phyloP scores from a whole-genome alignment of 2,113 vertebrate species.

The Choloepus hoffmanni region DNA sequence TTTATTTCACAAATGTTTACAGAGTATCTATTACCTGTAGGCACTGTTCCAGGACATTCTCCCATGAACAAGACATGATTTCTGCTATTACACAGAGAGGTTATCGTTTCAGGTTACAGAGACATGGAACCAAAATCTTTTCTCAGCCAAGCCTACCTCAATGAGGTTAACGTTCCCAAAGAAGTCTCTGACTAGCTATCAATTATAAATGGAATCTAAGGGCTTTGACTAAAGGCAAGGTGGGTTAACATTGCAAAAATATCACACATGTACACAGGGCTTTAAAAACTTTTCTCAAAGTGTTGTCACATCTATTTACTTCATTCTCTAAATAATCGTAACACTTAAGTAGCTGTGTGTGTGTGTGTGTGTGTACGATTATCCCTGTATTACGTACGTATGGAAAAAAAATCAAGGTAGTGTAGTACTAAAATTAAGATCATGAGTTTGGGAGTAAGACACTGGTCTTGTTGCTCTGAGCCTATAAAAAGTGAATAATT shows the following conservation, averaged over 20 bases:
- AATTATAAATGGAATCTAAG: not conserved
- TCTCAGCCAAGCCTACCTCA: not conserved
- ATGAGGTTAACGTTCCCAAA: not conserved
- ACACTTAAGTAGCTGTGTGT: not conserved
- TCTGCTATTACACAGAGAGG: not conserved
- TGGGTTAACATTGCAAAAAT: constrained; percentile 35
- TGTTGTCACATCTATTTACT: not conserved
- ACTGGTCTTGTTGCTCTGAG: not conserved
- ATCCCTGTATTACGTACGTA: not conserved
- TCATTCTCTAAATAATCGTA: not conserved
- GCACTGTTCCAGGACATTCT: not conserved
- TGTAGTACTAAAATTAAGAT: not conserved
- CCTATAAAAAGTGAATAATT: not conserved
- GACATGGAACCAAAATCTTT: not conserved
- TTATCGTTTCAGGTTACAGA: not conserved
- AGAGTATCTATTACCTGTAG: not conserved
- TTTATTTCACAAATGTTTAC: not conserved
- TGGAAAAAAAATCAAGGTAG: not conserved
- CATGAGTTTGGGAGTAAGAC: not conserved
- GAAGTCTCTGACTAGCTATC: not conserved
- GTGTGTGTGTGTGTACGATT: not conserved
- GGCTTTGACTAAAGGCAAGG: not conserved
- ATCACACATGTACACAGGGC: not conserved
- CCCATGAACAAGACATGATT: not conserved
- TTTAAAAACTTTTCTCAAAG: not conserved